phyloP scores from a whole-genome alignment of 2,113 vertebrate species.

The Corydoras maculifer region DNA sequence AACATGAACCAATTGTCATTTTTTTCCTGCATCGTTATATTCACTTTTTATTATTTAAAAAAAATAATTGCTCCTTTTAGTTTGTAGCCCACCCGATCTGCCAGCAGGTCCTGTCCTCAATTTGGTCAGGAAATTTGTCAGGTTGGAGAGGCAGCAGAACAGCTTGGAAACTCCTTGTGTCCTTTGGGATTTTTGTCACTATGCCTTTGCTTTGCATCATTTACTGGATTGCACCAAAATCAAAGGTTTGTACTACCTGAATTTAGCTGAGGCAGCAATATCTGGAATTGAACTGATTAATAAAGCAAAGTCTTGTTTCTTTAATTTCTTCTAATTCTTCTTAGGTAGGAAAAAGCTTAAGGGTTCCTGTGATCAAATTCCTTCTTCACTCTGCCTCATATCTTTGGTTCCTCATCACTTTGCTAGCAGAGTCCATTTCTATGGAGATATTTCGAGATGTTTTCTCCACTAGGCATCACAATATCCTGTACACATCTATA shows the following conservation, averaged over 20 bases:
- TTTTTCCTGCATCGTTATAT: too few species aligned
- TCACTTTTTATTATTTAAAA: too few species aligned
- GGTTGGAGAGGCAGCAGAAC: slow-evolving; percentile 82
- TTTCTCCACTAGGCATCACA: slow-evolving; percentile 69
- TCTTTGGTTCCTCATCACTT: slow-evolving; percentile 83
- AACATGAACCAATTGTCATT: too few species aligned
- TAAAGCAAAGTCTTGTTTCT: background rate
- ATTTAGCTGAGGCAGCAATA: too few species aligned
- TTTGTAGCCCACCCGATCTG: slow-evolving; percentile 88
- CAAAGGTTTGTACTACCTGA: slow-evolving; percentile 60
- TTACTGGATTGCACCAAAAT: slow-evolving; percentile 84
- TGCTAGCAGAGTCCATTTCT: slow-evolving; percentile 77
- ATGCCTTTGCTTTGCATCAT: slow-evolving; percentile 80
- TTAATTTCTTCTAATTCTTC: background rate
- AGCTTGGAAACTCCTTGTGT: slow-evolving; percentile 75
- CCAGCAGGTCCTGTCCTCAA: slow-evolving; percentile 87
- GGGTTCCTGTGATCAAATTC: slow-evolving; percentile 81
- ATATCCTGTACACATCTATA: slow-evolving; percentile 76
- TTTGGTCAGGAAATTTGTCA: slow-evolving; percentile 79
- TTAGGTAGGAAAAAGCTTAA: slow-evolving; percentile 65
- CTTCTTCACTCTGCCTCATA: slow-evolving; percentile 82
- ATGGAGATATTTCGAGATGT: slow-evolving; percentile 72
- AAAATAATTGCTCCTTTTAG: slow-evolving; percentile 46
- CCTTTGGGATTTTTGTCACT: slow-evolving; percentile 75
- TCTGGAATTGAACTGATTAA: too few species aligned